phyloP scores from a whole-genome alignment of 2,888 invertebrate genomes.

The Eupithecia pulchellata region DNA sequence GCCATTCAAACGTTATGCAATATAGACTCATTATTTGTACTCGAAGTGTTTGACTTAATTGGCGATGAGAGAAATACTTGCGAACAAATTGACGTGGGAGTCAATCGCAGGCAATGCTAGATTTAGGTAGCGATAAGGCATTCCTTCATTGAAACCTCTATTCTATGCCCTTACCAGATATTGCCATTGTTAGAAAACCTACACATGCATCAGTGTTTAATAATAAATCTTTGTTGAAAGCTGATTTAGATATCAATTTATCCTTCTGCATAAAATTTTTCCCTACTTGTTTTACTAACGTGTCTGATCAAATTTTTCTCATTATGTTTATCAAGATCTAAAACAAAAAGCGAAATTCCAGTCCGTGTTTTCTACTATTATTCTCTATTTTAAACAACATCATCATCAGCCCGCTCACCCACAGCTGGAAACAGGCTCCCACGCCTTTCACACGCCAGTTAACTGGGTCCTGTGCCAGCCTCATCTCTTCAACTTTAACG shows the following conservation, averaged over 20 bases:
- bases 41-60: conserved; percentile 49
- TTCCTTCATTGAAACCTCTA: conserved; percentile 21
- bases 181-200: conserved; percentile 4
- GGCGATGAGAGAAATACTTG: conserved; percentile 32
- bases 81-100: conserved; percentile 38
- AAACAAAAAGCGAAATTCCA: too few species aligned
- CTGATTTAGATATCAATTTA: not conserved
- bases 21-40: conserved; percentile 39
- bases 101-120: conserved; percentile 20
- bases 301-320: too few species aligned
- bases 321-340: too few species aligned
- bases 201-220: conserved; percentile 9
- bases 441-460: too few species aligned
- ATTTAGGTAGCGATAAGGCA: conserved; percentile 25
- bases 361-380: too few species aligned
- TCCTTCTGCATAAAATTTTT: too few species aligned
- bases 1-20: conserved; percentile 37
- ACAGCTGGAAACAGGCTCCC: too few species aligned
- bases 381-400: too few species aligned
- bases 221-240: not conserved
- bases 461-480: too few species aligned
- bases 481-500: too few species aligned
- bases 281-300: too few species aligned
- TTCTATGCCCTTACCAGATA: conserved; percentile 1
- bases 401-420: too few species aligned